Percentiles rank a stretch among this genome's conserved stretches.
Evolutionary conservation across 2,113 vertebrate genomes (phyloP).

Genomic region (Apteryx owenii): DNA sequence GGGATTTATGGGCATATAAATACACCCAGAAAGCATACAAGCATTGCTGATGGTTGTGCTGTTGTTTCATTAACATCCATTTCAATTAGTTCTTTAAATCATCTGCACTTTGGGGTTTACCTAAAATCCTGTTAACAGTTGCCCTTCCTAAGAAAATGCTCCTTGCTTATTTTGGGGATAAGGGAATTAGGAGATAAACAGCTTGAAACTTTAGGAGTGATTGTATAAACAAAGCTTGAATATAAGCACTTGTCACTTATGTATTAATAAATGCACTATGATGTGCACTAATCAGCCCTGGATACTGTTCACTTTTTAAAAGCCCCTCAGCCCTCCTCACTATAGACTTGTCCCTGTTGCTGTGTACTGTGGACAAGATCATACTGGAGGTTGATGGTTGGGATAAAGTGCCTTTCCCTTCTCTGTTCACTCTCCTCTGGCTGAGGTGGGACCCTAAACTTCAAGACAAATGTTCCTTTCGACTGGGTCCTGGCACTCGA

Average conservation of each 20-base stretch:
- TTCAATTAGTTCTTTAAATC: neutral
- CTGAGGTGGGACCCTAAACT: neutral
- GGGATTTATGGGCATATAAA: neutral
- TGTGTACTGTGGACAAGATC: neutral
- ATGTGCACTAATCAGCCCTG: neutral
- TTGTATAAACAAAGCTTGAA: neutral
- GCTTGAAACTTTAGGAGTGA: neutral
- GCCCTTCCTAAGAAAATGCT: neutral
- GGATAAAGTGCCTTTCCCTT: neutral
- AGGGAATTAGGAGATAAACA: neutral
- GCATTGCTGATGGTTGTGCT: neutral
- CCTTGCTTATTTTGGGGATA: neutral
- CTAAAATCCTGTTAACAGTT: neutral
- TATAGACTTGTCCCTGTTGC: neutral
- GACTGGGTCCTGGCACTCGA: neutral
- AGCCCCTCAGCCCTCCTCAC: neutral
- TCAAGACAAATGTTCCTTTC: neutral
- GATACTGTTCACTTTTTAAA: neutral
- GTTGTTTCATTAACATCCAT: neutral
- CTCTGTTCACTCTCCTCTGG: neutral
- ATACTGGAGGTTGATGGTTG: neutral
- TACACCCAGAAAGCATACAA: neutral
- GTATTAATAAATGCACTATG: neutral
- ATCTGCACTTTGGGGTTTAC: rapidly evolving
- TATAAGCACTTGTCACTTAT: neutral